Evolutionary conservation across 2,888 invertebrate genomes (phyloP).

Genomic region (Dinocampus coccinellae): DNA sequence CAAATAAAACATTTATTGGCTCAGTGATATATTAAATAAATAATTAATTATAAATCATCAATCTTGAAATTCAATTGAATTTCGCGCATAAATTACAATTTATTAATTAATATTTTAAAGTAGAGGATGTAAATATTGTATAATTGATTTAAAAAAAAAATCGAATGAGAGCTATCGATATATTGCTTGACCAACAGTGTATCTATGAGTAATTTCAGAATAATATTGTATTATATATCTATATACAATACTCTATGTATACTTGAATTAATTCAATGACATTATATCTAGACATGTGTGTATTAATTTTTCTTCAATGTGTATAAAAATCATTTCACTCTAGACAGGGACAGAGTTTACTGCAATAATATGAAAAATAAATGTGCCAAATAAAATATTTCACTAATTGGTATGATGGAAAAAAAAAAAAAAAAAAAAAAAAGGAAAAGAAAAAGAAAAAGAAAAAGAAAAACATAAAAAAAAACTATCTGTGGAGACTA

Average conservation of each 20-base stretch:
- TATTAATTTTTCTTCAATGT: slow-evolving; percentile 12
- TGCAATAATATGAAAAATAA: neutral
- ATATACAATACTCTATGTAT: slow-evolving; percentile 33
- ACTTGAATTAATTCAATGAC: slow-evolving; percentile 24
- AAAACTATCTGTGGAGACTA: neutral
- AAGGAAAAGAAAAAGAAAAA: no score
- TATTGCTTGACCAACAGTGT: slow-evolving; percentile 54
- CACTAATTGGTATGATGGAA: no score
- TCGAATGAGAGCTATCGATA: slow-evolving; percentile 39
- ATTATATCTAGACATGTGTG: slow-evolving; percentile 14
- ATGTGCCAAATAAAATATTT: slow-evolving; percentile 44
- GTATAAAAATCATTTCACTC: neutral
- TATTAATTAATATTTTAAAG: neutral
- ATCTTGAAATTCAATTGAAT: neutral
- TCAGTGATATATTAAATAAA: neutral
- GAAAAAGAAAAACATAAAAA: neutral
- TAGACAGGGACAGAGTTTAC: neutral
- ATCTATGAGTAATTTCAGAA: slow-evolving; percentile 5
- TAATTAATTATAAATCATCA: neutral
- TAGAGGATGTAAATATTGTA: slow-evolving; percentile 57
- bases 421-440: no score
- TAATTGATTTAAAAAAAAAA: slow-evolving; percentile 53
- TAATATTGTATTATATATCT: slow-evolving; percentile 18
- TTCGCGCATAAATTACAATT: slow-evolving; percentile 29
- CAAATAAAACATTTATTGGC: neutral